A percentile compares a stretch with the other conserved stretches of the same genome.
phyloP scores from a whole-genome alignment of 2,113 vertebrate genomes.

The Crotalus horridus region DNA sequence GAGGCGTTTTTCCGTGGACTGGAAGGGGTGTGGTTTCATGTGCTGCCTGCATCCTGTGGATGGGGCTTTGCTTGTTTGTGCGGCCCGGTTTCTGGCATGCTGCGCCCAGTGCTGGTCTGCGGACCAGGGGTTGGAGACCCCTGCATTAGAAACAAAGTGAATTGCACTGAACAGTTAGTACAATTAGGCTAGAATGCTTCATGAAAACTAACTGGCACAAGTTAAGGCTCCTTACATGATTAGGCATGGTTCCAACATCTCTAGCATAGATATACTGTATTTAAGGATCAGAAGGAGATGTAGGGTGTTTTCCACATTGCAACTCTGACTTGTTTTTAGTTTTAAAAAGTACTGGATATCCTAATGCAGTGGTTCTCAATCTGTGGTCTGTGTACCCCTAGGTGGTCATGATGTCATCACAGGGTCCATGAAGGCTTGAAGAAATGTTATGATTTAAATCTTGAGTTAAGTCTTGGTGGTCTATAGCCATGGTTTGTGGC shows the following conservation, averaged over 20 bases:
- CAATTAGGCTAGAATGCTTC: neutral
- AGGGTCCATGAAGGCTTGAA: neutral
- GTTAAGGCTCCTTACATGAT: neutral
- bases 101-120: rapidly evolving
- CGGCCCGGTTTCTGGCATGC: neutral
- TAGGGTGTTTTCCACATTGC: neutral
- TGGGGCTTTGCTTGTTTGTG: neutral
- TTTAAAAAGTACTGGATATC: neutral
- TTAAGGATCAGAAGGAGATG: neutral
- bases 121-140: neutral
- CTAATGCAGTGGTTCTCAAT: neutral
- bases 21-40: neutral
- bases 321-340: neutral
- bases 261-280: neutral
- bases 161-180: neutral
- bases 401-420: neutral
- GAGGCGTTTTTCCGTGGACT: neutral
- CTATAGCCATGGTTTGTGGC: neutral
- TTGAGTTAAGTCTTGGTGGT: too few species aligned
- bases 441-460: too few species aligned
- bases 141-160: neutral
- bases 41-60: neutral
- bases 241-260: neutral
- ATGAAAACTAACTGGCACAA: neutral
- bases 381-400: neutral